Conservation (phyloP, 2,113 vertebrate species). For the Okapia johnstoni region DNA sequence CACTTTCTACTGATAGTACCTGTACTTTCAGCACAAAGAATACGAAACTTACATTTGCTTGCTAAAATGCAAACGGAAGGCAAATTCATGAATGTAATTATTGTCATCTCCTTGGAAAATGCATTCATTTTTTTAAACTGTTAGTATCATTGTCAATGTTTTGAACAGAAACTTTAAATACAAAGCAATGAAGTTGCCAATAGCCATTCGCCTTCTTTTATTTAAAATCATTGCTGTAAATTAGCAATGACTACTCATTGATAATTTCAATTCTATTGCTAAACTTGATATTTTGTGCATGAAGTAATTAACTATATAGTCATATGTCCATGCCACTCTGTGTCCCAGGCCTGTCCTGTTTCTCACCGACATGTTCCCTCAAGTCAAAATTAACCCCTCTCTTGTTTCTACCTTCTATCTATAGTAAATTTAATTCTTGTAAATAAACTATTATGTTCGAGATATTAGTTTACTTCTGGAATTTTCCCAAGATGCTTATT, state of each 20-base stretch:
- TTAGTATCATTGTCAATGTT: background rate
- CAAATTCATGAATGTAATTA: background rate
- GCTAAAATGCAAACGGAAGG: conserved; percentile 25
- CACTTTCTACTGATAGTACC: background rate
- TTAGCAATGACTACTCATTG: background rate
- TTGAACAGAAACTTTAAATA: background rate
- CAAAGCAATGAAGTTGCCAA: background rate
- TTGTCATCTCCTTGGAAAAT: background rate
- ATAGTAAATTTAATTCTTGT: background rate
- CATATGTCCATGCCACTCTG: too few relatives aligned
- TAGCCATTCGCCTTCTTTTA: background rate
- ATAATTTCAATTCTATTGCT: background rate
- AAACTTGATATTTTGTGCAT: background rate
- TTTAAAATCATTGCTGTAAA: background rate
- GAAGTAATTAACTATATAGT: background rate
- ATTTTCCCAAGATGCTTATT: background rate
- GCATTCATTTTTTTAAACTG: background rate
- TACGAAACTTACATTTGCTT: background rate
- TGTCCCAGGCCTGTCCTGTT: background rate
- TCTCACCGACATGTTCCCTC: background rate
- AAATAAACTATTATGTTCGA: background rate
- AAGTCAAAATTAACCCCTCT: background rate
- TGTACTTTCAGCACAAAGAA: background rate
- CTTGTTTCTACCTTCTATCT: background rate
- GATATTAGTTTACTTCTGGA: background rate